phyloP scores from a whole-genome alignment of 2,888 invertebrate species.

The Abscondita cerata region DNA sequence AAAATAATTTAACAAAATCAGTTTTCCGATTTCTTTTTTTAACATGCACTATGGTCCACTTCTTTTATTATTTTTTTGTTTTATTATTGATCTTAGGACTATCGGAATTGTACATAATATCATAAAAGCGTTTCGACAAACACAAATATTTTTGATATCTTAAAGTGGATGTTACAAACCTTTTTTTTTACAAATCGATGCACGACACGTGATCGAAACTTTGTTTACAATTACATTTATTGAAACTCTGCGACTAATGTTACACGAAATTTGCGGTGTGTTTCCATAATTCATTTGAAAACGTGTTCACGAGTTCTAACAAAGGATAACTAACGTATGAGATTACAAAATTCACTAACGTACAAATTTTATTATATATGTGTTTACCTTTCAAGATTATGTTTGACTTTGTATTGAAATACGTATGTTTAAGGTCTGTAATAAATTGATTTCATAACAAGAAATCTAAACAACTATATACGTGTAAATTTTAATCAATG shows the following conservation, averaged over 20 bases:
- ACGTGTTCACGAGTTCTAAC: slow-evolving; percentile 3
- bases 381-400: not conserved
- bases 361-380: slow-evolving; percentile 9
- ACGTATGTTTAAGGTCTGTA: too few relatives aligned
- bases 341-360: slow-evolving; percentile 7
- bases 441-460: too few relatives aligned
- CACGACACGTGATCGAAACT: too few relatives aligned
- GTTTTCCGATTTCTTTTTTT: slow-evolving; percentile 2
- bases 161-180: too few relatives aligned
- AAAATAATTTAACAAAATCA: slow-evolving; percentile 4
- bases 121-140: not conserved
- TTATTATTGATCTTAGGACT: slow-evolving; percentile 9
- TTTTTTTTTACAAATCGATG: too few relatives aligned
- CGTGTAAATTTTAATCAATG: too few relatives aligned
- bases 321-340: slow-evolving; percentile 15
- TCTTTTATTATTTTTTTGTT: not conserved
- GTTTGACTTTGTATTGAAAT: too few relatives aligned
- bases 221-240: too few relatives aligned
- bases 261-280: slow-evolving; percentile 1
- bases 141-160: too few relatives aligned
- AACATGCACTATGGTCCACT: slow-evolving; percentile 2
- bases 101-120: not conserved
- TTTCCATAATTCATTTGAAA: slow-evolving; percentile 4
- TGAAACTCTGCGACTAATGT: not conserved
- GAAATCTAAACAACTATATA: too few relatives aligned